Evolutionary conservation across 2,797 vertebrate genomes (phyloP), one percentile per base, ranked within the genome.

Genomic region (Enteromius anoplus): DNA sequence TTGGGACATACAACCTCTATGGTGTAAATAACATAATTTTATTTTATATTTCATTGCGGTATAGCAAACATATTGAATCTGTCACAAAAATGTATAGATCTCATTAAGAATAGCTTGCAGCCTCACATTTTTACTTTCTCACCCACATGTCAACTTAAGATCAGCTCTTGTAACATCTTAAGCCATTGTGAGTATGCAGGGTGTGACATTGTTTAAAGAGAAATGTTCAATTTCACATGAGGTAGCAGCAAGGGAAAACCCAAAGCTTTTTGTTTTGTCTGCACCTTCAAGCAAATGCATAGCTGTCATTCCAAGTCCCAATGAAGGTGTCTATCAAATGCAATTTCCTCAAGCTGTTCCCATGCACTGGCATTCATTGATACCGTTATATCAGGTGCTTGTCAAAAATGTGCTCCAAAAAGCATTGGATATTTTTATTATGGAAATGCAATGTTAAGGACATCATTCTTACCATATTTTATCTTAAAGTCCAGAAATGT

Each of bases 281-380:
- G 91, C 91, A 91, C 93, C 91, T 94, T 90, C 92, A 93, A 95
- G 93, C 92, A 94, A 93, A 95, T 93, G 93, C 92, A 92, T 90
- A 90, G 93, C 93, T 95, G 94, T 95, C 94, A 94, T 94, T 94
- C 92, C 91, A 92, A 92, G 91, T 93, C 93, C 92, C 94, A 92
- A 89, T 93, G 94, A 95, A 94, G 89, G 93, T 91, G 91, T 92
- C 91, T 92, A 93, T 95, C 92, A 94, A 93, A 94, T 92, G 90
- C 91, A 91, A 93, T 95, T 91, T 91, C 92, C 94, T 94, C 91
- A 92, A 93, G 90, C 90, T 93, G 92, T 94, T 94, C 93, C 93
- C 93, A 92, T 90, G 90, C 92, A 95, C 88, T 91, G 89, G 89
- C 85, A 88, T 92, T 93, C 90, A 93, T 92, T 93, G 91, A 93